These are phyloP conservation scores for Ligdia adustata DNA, from an alignment of 2,888 invertebrate genomes.

Conservation along the genomic window DNA sequence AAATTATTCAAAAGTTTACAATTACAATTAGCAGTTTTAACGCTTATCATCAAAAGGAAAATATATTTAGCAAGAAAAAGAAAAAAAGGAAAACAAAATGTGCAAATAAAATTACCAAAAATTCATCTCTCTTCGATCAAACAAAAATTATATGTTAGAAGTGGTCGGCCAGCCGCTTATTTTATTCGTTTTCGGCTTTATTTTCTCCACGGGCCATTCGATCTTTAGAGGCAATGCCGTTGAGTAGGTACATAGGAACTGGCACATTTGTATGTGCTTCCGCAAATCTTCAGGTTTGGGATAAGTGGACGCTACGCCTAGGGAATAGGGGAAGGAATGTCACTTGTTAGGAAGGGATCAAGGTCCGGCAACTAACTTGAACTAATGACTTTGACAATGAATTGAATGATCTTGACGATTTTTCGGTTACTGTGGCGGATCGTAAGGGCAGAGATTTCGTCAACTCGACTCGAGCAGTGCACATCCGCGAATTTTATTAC, in stretches of 20 bases:
- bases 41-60: too few species aligned
- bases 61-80: too few species aligned
- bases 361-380: too few species aligned
- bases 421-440: too few species aligned
- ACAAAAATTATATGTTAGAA: not conserved
- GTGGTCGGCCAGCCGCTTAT: not conserved
- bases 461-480: too few species aligned
- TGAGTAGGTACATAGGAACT: not conserved
- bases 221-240: not conserved
- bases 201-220: not conserved
- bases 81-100: not conserved
- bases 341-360: too few species aligned
- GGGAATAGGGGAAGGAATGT: constrained; percentile 1
- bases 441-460: too few species aligned
- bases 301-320: not conserved
- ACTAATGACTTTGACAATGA: too few species aligned
- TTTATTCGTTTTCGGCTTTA: not conserved
- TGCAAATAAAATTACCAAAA: not conserved
- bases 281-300: not conserved
- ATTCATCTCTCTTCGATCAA: not conserved
- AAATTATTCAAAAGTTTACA: too few species aligned
- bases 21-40: too few species aligned
- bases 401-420: too few species aligned
- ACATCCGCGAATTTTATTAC: too few species aligned
- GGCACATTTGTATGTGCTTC: not conserved